A percentile compares a stretch with the other conserved stretches of the same genome.
These are phyloP conservation scores for Actenoides hombroni DNA, from an alignment of 2,113 vertebrate genomes.

Conservation along the genomic window DNA sequence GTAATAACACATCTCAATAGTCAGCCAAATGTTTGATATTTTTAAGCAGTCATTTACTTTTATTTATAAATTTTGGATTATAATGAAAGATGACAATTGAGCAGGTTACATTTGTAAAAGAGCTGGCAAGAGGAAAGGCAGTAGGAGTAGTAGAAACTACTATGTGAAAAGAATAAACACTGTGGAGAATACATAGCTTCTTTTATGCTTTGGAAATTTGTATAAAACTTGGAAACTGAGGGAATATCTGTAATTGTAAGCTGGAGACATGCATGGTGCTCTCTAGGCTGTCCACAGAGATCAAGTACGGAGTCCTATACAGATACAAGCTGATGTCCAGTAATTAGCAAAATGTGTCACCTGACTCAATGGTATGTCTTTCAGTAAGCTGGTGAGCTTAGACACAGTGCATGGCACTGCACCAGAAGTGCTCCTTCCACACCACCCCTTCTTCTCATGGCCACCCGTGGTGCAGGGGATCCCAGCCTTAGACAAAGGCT, in stretches of 20 bases:
- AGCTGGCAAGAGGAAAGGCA: neutral
- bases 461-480: too few relatives aligned
- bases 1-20: neutral
- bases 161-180: neutral
- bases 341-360: accelerated
- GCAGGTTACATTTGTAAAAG: neutral
- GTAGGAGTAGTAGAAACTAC: neutral
- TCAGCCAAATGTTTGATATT: neutral
- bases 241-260: neutral
- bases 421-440: too few relatives aligned
- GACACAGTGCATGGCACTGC: too few relatives aligned
- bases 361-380: accelerated
- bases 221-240: neutral
- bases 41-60: slow-evolving; percentile 13
- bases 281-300: neutral
- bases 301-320: accelerated
- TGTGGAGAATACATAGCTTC: neutral
- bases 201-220: neutral
- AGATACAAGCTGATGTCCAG: neutral
- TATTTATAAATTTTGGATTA: slow-evolving; percentile 8
- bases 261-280: neutral
- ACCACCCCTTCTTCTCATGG: too few relatives aligned
- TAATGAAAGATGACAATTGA: neutral
- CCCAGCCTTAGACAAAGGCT: too few relatives aligned
- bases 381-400: neutral